Evolutionary conservation across 2,888 invertebrate genomes (phyloP), one percentile per base, ranked within the genome.

Genomic region (Torymus texanus): DNA sequence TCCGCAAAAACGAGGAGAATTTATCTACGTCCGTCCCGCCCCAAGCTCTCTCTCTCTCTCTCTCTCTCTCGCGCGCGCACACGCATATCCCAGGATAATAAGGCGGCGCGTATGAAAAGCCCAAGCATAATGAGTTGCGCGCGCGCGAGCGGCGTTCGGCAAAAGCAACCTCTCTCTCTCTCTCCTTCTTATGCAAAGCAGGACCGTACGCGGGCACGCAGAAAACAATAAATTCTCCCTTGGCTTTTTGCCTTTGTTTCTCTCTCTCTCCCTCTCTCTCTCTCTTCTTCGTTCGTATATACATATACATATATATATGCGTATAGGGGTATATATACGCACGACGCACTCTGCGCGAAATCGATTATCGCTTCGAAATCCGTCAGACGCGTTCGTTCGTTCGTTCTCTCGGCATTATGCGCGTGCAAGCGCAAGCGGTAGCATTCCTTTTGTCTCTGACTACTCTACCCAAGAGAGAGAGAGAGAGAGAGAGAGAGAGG

Each of bases 321-420:
- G 2, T 2, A 21, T n/a, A 62, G 14, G n/a, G 24, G 14, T 29
- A 61, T 21, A 61, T 21, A 63, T 51, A 71, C n/a, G 58, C 66
- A 21, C 21, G 21, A 41, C 41, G 41, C 41, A 41, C 41, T 41
- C 66, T 78, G 80, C 75, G 80, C 71, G 80, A 78, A 81, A 81
- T 81, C 80, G 80, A 81, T 81, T 81, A 78, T 76, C 75, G 76
- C 72, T 73, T 77, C 80, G 68, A 75, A 81, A 79, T 83, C 78
- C 81, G 79, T 81, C 81, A 75, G 18, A 14, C 61, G 59, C 59
- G 59, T 59, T 21, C 21, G 21, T 21, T 21, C 21, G 18, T 10
- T 53, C 14, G 18, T 53, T 21, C 56, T 16, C n/a, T 29, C 56
- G 11, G 16, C 18, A 13, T 29, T 18, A 50, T 21, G 11, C 55